These are phyloP conservation scores for Equus przewalskii DNA, from an alignment of 2,113 vertebrate genomes.

Conservation along the genomic window DNA sequence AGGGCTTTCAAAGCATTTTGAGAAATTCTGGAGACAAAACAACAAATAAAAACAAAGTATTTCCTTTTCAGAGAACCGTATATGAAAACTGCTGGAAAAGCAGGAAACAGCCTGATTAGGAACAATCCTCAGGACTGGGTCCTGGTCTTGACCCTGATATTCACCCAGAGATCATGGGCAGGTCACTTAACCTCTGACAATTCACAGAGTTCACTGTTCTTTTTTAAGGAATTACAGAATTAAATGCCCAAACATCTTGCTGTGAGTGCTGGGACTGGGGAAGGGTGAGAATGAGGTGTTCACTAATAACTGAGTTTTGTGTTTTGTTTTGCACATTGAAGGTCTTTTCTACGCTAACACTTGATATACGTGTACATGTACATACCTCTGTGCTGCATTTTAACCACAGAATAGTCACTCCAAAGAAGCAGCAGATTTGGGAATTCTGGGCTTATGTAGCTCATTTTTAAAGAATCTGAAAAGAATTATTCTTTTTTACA, in stretches of 20 bases:
- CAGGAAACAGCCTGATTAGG: not conserved
- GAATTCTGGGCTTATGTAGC: not conserved
- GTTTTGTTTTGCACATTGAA: not conserved
- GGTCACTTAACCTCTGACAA: not conserved
- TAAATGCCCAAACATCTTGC: not conserved
- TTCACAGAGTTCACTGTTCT: not conserved
- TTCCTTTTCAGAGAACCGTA: constrained; percentile 34
- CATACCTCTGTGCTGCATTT: not conserved
- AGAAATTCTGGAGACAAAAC: constrained; percentile 27
- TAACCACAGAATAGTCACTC: not conserved
- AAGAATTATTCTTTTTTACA: not conserved
- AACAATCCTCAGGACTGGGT: not conserved
- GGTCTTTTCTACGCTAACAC: not conserved
- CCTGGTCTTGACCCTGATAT: not conserved
- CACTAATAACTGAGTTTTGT: not conserved
- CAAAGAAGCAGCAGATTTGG: not conserved
- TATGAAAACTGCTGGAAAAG: not conserved
- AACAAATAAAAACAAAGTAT: constrained; percentile 35
- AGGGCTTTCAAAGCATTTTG: not conserved
- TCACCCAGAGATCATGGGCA: not conserved
- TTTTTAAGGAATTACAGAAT: not conserved
- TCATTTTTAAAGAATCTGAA: constrained; percentile 58
- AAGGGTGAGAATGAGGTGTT: not conserved
- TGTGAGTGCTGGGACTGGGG: not conserved
- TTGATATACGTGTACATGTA: not conserved